These are phyloP conservation scores for Poecilus cupreus DNA, from an alignment of 2,888 invertebrate genomes.

Conservation along the genomic window DNA sequence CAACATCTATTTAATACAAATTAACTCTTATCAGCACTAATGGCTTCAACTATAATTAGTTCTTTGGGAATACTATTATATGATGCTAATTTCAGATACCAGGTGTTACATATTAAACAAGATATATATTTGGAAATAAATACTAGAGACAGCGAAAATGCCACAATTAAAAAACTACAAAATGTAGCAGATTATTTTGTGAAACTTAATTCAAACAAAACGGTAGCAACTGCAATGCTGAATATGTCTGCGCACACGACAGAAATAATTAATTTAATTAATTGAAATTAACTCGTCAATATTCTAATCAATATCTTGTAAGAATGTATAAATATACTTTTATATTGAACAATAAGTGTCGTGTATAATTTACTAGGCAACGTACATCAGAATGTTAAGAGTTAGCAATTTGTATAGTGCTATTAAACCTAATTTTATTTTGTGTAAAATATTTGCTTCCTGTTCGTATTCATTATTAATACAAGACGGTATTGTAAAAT, in stretches of 20 bases:
- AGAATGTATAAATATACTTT: slow-evolving; percentile 18
- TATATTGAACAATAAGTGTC: too few species aligned
- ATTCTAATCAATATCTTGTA: slow-evolving; percentile 18
- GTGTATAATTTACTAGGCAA: background rate
- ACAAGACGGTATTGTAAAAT: background rate
- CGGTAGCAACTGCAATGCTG: too few species aligned
- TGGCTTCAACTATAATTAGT: background rate
- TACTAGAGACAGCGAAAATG: background rate
- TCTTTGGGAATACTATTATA: background rate
- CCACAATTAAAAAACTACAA: background rate
- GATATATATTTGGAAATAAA: background rate
- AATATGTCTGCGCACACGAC: too few species aligned
- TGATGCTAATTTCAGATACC: background rate
- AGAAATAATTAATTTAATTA: too few species aligned
- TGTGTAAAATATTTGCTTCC: background rate
- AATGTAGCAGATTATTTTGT: background rate
- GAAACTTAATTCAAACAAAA: background rate
- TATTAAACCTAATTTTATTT: background rate
- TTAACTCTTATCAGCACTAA: background rate
- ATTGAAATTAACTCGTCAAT: slow-evolving; percentile 7
- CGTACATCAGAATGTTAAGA: background rate
- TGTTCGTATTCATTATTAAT: background rate
- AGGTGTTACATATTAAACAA: background rate
- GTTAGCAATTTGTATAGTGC: background rate
- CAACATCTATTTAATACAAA: background rate